Evolutionary conservation across 2,113 vertebrate species (phyloP).

Genomic region (Heloderma charlesbogerti): DNA sequence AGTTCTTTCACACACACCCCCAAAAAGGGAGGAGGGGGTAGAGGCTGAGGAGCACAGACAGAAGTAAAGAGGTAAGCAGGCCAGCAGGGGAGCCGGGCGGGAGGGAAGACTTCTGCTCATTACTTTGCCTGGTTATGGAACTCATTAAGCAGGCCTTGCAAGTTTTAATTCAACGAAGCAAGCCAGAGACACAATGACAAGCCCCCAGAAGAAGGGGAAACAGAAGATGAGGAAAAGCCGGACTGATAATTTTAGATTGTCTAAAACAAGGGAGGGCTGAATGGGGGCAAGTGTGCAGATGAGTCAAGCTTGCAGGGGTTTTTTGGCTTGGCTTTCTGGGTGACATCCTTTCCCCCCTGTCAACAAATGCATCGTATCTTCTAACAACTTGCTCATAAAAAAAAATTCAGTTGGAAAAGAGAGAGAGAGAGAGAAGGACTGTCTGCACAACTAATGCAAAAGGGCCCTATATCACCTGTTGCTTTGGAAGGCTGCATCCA

Average conservation of each 20-base stretch:
- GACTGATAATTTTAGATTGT: constrained; percentile 73
- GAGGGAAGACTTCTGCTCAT: constrained; percentile 70
- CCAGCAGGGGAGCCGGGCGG: constrained; percentile 53
- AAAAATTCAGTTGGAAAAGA: not conserved
- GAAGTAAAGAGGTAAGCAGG: constrained; percentile 67
- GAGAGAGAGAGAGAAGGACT: constrained; percentile 1
- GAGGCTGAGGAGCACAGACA: constrained; percentile 24
- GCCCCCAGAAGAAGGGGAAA: constrained; percentile 19
- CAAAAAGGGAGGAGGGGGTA: constrained; percentile 49
- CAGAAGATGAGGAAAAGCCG: constrained; percentile 65
- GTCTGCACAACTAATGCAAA: fast-evolving
- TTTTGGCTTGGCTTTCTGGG: constrained; percentile 40
- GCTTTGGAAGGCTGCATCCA: constrained; percentile 22
- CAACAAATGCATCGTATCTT: constrained; percentile 13
- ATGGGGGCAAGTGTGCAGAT: constrained; percentile 55
- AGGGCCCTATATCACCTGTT: not conserved
- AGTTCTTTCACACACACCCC: constrained; percentile 73
- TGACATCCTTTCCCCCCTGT: constrained; percentile 63
- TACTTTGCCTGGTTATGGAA: constrained; percentile 74
- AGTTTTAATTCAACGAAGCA: constrained; percentile 76
- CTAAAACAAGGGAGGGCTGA: constrained; percentile 50
- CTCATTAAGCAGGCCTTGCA: constrained; percentile 77
- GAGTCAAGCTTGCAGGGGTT: not conserved
- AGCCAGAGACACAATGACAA: constrained; percentile 59
- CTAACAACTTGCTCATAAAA: constrained; percentile 32